Evolutionary conservation across 2,888 invertebrate species (phyloP).

Genomic region (Pteria penguin): DNA sequence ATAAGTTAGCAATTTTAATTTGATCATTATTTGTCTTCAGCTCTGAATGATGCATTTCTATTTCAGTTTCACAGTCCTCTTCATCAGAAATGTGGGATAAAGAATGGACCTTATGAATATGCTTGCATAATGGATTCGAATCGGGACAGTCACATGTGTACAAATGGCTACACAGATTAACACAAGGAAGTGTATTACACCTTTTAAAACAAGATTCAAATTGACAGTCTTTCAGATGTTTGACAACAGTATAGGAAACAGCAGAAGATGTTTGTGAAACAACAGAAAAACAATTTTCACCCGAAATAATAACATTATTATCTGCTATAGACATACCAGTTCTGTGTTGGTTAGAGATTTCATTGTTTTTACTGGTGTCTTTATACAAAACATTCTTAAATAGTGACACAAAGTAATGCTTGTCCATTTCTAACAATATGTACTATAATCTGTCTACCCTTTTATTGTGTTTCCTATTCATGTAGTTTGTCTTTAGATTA

Average conservation of each 20-base stretch:
- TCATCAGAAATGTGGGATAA: no score
- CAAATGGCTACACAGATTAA: slow-evolving; percentile 8
- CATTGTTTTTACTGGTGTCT: no score
- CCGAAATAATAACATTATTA: no score
- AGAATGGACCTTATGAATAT: slow-evolving; percentile 26
- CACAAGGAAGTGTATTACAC: slow-evolving; percentile 14
- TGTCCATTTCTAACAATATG: slow-evolving; percentile 8
- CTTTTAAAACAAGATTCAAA: slow-evolving; percentile 8
- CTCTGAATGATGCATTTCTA: no score
- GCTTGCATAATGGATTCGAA: slow-evolving; percentile 6
- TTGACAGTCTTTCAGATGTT: background rate
- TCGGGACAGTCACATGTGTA: slow-evolving; percentile 15
- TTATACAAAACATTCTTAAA: background rate
- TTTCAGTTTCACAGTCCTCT: no score
- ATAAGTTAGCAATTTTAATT: no score
- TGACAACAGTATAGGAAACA: slow-evolving; percentile 4
- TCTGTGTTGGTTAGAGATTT: no score
- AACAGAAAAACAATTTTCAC: no score
- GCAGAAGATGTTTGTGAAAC: no score
- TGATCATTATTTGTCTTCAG: no score
- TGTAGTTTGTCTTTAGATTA: slow-evolving; percentile 12
- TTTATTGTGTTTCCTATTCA: slow-evolving; percentile 5
- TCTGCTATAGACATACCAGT: no score
- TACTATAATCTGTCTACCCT: slow-evolving; percentile 1
- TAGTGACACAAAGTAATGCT: background rate